Conservation (phyloP, 2,113 vertebrate genomes). For the Anolis carolinensis region DNA sequence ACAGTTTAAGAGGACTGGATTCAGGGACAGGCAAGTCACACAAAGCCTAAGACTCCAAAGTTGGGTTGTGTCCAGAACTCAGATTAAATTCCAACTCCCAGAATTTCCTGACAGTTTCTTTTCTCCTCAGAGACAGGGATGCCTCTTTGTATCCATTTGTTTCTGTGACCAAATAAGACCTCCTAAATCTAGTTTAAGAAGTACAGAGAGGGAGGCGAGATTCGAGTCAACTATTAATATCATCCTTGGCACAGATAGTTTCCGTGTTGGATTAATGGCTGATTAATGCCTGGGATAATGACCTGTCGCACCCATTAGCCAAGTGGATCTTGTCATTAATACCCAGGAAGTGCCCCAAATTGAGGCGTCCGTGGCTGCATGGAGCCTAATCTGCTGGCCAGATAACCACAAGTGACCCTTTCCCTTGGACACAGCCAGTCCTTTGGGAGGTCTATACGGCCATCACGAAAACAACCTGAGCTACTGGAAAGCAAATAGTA, state of each 20-base stretch:
- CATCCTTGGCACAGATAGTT: neutral
- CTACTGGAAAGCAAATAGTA: neutral
- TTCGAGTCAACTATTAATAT: neutral
- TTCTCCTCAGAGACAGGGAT: neutral
- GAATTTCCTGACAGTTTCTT: neutral
- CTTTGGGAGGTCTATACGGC: neutral
- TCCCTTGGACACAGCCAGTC: neutral
- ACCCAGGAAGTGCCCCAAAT: neutral
- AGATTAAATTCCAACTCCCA: neutral
- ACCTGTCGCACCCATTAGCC: neutral
- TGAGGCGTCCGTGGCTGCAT: neutral
- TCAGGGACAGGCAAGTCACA: neutral
- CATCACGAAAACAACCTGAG: neutral
- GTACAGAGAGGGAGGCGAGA: neutral
- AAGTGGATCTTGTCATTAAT: neutral
- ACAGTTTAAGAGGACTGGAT: neutral
- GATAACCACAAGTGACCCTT: neutral
- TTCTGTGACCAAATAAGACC: neutral
- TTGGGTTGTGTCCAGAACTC: too few relatives aligned
- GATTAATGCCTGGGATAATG: neutral
- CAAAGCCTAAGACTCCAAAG: neutral
- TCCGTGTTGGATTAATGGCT: neutral
- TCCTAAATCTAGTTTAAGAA: neutral
- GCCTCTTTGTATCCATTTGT: too few relatives aligned
- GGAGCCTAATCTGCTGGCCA: neutral